A percentile compares a stretch with the other conserved stretches of the same genome.
These are phyloP conservation scores for Mola mola DNA, from an alignment of 2,113 vertebrate species.

Conservation along the genomic window DNA sequence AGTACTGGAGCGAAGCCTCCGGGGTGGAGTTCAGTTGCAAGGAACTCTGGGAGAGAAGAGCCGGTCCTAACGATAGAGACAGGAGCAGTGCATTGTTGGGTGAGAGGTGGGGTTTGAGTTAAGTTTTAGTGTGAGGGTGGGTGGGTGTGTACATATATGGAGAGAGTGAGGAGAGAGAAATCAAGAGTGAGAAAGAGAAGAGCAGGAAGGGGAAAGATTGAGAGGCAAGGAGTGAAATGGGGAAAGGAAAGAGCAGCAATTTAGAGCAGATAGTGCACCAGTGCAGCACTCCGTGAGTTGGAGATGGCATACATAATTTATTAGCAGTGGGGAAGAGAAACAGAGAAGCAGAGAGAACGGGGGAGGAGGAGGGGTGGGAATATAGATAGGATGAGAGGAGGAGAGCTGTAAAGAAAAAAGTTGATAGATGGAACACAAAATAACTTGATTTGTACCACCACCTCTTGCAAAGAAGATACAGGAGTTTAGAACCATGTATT, in stretches of 20 bases:
- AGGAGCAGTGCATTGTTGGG: conserved; percentile 45
- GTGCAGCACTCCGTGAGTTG: conserved; percentile 82
- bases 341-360: conserved; percentile 69
- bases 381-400: conserved; percentile 39
- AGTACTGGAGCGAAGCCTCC: conserved; percentile 97
- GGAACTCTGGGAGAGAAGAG: conserved; percentile 96
- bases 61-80: conserved; percentile 87
- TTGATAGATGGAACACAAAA: conserved; percentile 51
- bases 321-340: conserved; percentile 76
- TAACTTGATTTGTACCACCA: conserved; percentile 23
- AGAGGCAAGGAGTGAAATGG: conserved; percentile 71
- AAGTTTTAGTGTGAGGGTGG: conserved; percentile 37
- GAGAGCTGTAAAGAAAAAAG: conserved; percentile 72
- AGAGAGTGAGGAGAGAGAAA: conserved; percentile 47
- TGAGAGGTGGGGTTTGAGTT: conserved; percentile 47
- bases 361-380: conserved; percentile 57
- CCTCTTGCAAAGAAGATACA: too few relatives aligned
- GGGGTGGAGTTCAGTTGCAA: conserved; percentile 98
- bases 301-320: conserved; percentile 84
- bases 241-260: conserved; percentile 78
- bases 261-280: conserved; percentile 88
- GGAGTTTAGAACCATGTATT: too few relatives aligned
- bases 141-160: conserved; percentile 12
- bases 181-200: conserved; percentile 56
- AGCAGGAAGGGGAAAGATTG: conserved; percentile 61